Evolutionary conservation across 2,888 invertebrate species (phyloP).

Genomic region (Chaitophorus viminalis): DNA sequence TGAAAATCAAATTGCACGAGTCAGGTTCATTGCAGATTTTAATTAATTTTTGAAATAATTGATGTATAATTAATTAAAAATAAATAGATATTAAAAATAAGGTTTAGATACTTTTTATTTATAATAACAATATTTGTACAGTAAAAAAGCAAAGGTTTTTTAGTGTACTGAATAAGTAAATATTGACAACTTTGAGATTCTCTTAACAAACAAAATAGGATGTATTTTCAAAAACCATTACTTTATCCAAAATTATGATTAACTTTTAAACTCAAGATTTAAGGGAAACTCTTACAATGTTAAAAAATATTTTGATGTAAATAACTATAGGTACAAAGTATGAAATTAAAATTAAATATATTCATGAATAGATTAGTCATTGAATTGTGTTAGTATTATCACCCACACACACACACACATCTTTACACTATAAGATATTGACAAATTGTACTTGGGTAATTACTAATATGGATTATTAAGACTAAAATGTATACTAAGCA

Average conservation of each 20-base stretch:
- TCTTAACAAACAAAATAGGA: background rate
- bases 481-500: background rate
- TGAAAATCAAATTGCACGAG: background rate
- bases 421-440: background rate
- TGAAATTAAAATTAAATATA: slow-evolving; percentile 2
- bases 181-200: slow-evolving; percentile 26
- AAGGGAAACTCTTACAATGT: slow-evolving; percentile 1
- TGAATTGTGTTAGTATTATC: background rate
- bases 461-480: background rate
- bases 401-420: background rate
- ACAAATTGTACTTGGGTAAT: background rate
- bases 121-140: slow-evolving; percentile 7
- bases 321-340: background rate
- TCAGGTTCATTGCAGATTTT: background rate
- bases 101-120: background rate
- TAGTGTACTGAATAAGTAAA: slow-evolving; percentile 17
- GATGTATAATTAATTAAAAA: slow-evolving; percentile 23
- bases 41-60: slow-evolving; percentile 6
- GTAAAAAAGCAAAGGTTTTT: slow-evolving; percentile 3
- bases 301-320: background rate
- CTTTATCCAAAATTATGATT: slow-evolving; percentile 13
- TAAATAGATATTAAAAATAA: background rate
- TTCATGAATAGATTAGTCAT: background rate
- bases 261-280: slow-evolving; percentile 23
- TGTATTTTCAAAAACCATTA: slow-evolving; percentile 23